These are phyloP conservation scores for Drosophila suboccidentalis DNA, from an alignment of 2,888 invertebrate species.

Conservation along the genomic window DNA sequence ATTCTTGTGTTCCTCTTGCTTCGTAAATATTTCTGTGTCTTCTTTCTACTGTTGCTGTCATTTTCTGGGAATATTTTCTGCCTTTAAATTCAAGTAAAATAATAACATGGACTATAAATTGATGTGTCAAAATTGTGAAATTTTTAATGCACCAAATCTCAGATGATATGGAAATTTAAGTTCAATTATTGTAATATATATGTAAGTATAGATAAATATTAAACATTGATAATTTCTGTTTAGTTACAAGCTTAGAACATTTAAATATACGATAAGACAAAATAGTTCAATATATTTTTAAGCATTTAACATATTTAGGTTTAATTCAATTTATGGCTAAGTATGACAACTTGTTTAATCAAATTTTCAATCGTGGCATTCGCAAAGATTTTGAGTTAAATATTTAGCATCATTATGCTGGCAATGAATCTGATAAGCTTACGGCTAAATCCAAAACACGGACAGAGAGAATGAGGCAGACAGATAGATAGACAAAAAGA, in stretches of 20 bases:
- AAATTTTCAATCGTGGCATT: constrained; percentile 66
- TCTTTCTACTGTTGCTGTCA: neutral
- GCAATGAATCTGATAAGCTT: constrained; percentile 81
- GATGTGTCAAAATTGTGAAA: neutral
- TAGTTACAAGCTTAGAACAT: too few relatives aligned
- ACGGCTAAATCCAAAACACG: constrained; percentile 66
- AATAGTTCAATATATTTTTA: neutral
- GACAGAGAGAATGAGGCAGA: constrained; percentile 25
- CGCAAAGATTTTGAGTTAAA: constrained; percentile 30
- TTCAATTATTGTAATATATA: neutral
- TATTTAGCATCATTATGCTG: constrained; percentile 65
- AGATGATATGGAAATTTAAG: neutral
- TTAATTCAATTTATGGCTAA: neutral
- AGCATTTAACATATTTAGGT: neutral
- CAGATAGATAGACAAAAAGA: constrained; percentile 16
- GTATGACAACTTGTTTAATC: constrained; percentile 50
- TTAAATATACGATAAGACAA: too few relatives aligned
- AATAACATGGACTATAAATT: neutral
- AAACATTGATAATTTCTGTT: too few relatives aligned
- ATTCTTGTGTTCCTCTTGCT: constrained; percentile 15
- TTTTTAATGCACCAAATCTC: neutral
- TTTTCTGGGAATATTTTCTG: neutral
- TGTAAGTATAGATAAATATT: too few relatives aligned
- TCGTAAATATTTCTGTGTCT: too few relatives aligned
- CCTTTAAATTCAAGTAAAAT: too few relatives aligned